These are phyloP conservation scores for Papilio polyxenes DNA, from an alignment of 1,140 invertebrate genomes.

Conservation along the genomic window DNA sequence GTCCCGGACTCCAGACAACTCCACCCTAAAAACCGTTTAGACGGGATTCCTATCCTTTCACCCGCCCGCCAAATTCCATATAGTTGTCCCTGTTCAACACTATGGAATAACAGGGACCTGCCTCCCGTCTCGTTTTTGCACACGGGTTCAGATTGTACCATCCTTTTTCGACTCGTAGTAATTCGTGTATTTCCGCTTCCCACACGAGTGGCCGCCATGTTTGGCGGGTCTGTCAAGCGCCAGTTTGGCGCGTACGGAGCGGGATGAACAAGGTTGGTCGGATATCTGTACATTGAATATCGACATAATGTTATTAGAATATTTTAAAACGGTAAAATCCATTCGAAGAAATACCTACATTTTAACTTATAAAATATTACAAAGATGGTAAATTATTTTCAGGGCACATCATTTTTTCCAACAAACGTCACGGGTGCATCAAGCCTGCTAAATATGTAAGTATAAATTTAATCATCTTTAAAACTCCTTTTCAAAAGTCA, in stretches of 20 bases:
- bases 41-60: constrained; percentile 70
- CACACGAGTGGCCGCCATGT: constrained; percentile 76
- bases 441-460: constrained; percentile 7
- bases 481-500: neutral
- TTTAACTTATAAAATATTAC: neutral
- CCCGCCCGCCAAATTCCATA: constrained; percentile 65
- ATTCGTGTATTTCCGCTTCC: constrained; percentile 80
- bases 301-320: constrained; percentile 42
- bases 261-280: constrained; percentile 73
- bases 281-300: constrained; percentile 48
- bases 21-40: constrained; percentile 79
- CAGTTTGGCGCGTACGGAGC: constrained; percentile 77
- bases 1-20: constrained; percentile 76
- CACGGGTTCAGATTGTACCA: constrained; percentile 63
- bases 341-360: neutral
- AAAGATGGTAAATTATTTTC: neutral
- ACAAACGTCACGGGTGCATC: neutral
- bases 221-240: constrained; percentile 78
- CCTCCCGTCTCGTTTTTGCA: constrained; percentile 74
- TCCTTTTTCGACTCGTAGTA: constrained; percentile 74
- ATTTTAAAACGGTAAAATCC: neutral
- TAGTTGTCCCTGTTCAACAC: constrained; percentile 70
- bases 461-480: neutral
- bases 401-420: neutral
- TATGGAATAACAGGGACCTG: constrained; percentile 69